Percentiles rank a stretch among this genome's conserved stretches.
Evolutionary conservation across 2,113 vertebrate species (phyloP).

Genomic region (Pedionomus torquatus): DNA sequence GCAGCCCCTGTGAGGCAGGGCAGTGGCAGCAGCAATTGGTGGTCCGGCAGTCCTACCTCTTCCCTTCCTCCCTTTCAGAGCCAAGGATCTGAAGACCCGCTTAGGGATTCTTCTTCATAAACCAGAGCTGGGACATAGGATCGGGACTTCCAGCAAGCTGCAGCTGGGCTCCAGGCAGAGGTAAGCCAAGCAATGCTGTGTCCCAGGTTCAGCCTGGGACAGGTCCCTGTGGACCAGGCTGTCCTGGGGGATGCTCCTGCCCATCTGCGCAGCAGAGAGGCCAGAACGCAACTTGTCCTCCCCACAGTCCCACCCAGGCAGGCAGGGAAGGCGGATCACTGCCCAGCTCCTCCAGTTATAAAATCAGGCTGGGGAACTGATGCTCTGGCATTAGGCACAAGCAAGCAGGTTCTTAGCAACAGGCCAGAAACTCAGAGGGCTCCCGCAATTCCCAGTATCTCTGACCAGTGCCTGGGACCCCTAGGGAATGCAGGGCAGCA

Average conservation of each 20-base stretch:
- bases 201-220: neutral
- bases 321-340: neutral
- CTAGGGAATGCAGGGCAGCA: neutral
- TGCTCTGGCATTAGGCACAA: neutral
- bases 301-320: neutral
- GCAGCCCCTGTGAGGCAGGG: neutral
- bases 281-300: neutral
- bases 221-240: neutral
- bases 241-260: neutral
- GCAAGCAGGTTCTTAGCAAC: neutral
- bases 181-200: constrained; percentile 26
- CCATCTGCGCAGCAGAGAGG: neutral
- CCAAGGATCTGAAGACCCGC: constrained; percentile 88
- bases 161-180: constrained; percentile 62
- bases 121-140: constrained; percentile 69
- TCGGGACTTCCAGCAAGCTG: constrained; percentile 46
- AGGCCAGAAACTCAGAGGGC: neutral
- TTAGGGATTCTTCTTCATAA: constrained; percentile 87
- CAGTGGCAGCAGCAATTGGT: neutral
- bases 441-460: neutral
- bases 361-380: neutral
- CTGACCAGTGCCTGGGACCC: neutral
- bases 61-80: constrained; percentile 74
- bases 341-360: constrained; percentile 10
- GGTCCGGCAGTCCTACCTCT: neutral